Base-by-base conservation (phyloP, 2,113 vertebrate species). In the Stigmatopora argus region DNA sequence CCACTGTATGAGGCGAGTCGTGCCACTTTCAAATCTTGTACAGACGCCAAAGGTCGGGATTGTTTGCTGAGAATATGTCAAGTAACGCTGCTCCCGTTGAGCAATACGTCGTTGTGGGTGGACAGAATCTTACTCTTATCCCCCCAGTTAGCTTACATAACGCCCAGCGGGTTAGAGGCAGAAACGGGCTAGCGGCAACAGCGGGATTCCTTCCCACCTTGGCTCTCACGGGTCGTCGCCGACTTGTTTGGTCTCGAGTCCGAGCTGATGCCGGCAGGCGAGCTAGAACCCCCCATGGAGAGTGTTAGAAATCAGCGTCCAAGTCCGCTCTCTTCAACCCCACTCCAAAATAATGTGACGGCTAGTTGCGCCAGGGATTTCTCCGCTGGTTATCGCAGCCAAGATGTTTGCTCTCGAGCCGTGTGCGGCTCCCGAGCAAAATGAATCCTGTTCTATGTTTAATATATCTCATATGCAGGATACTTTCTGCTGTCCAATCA, bases 21-120 rank as follows among this genome's bases (percentile, higher is more conserved):
- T 57, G 68, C 77, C 78, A 80, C 67, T 84, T 44, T 81, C 75
- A 66, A 82, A 87, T 41, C 9, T 89, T 85, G 83, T 77, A 75
- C 78, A 78, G 78, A 88, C 66, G 75, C 76, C 65, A 89, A 84
- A 87, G 86, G 81, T 82, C 64, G 62, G 71, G 80, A 80, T 83
- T 70, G 59, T 61, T 77, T 75, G 70, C 71, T 66, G 59, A 51
- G 56, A 57, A 67, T 56, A 57, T 47, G 66, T 46, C 14, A 41
- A 74, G 56, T 51, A n/a, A 51, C 18, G 5, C 18, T 19, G 49
- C 49, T 8, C 26, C 26, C 13, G 15, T 68, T 61, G 72, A 64
- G 69, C 56, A 10, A 65, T 69, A 58, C 61, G 5, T 74, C 67
- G 71, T 71, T 53, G 83, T 87, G 83, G 87, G 85, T 78, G 83